phyloP scores from a whole-genome alignment of 2,113 vertebrate species.

The Laterallus jamaicensis region DNA sequence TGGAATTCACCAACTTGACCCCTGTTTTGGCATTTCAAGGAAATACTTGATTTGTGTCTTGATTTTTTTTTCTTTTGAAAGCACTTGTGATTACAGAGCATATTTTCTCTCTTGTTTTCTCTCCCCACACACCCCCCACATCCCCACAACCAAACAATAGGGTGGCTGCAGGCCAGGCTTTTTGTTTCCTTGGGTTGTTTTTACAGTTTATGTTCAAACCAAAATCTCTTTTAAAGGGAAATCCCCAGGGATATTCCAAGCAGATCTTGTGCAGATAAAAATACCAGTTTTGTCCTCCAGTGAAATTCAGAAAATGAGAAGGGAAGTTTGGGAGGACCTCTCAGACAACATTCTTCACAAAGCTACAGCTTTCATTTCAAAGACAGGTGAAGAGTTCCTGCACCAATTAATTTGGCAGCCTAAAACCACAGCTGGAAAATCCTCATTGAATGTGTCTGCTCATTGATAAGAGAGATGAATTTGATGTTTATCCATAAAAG shows the following conservation, averaged over 20 bases:
- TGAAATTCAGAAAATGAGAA: not conserved
- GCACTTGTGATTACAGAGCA: not conserved
- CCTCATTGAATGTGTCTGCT: not conserved
- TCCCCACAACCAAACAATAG: not conserved
- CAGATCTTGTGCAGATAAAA: not conserved
- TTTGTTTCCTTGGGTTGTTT: not conserved
- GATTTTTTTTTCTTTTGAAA: not conserved
- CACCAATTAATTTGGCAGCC: not conserved
- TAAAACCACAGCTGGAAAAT: conserved; percentile 30
- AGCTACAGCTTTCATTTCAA: not conserved
- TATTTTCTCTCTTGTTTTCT: not conserved
- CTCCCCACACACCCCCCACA: not conserved
- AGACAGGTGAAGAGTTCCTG: not conserved
- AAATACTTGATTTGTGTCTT: not conserved
- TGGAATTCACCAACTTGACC: conserved; percentile 14
- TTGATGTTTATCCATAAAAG: not conserved
- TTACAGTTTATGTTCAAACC: not conserved
- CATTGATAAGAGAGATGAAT: not conserved
- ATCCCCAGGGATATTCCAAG: not conserved
- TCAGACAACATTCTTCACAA: not conserved
- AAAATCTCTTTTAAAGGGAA: not conserved
- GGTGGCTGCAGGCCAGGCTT: not conserved
- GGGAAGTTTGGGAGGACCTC: not conserved
- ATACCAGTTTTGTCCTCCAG: not conserved
- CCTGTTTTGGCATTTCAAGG: not conserved